phyloP scores from a whole-genome alignment of 2,888 invertebrate genomes.

The Clanis bilineata region DNA sequence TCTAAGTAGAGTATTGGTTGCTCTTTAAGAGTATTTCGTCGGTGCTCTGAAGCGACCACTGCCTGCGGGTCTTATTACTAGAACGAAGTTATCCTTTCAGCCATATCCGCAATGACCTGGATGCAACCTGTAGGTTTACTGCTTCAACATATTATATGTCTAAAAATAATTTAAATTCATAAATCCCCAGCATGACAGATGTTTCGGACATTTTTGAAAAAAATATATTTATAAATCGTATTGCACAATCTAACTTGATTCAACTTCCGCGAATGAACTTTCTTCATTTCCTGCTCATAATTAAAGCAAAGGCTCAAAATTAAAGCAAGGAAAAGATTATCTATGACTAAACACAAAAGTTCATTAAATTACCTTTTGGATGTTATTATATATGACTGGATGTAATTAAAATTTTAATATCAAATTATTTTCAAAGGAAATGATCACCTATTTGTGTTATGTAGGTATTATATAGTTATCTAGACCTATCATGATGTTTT shows the following conservation, averaged over 20 bases:
- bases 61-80: slow-evolving; percentile 43
- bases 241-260: slow-evolving; percentile 25
- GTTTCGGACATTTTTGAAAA: background rate
- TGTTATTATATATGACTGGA: slow-evolving; percentile 1
- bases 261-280: slow-evolving; percentile 29
- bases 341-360: slow-evolving; percentile 11
- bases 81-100: slow-evolving; percentile 50
- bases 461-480: too few relatives aligned
- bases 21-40: background rate
- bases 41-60: background rate
- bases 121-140: slow-evolving; percentile 7
- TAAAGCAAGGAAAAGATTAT: slow-evolving; percentile 16
- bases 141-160: background rate
- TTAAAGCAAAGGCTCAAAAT: slow-evolving; percentile 14
- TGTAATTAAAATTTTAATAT: background rate
- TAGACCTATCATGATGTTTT: too few relatives aligned
- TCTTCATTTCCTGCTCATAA: slow-evolving; percentile 34
- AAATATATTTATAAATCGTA: background rate
- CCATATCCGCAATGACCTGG: slow-evolving; percentile 33
- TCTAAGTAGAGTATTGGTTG: too few relatives aligned
- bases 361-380: slow-evolving; percentile 1
- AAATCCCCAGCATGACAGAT: background rate
- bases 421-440: background rate
- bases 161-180: background rate
- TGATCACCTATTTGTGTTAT: too few relatives aligned